These are phyloP conservation scores for Odontomachus brunneus DNA, from an alignment of 1,140 invertebrate genomes.

Conservation along the genomic window DNA sequence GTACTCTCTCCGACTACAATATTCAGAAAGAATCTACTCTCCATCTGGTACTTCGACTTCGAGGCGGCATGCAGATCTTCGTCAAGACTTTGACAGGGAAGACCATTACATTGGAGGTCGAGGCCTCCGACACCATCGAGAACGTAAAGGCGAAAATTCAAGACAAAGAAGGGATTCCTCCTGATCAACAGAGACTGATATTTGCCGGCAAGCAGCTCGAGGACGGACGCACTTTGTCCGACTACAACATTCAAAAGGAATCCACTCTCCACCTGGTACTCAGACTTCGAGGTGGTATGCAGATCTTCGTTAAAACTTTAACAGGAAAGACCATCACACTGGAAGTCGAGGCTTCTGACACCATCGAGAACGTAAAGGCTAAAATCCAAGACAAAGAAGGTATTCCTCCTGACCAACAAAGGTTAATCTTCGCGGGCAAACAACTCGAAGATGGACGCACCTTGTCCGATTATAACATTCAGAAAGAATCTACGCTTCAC, in stretches of 20 bases:
- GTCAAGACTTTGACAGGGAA: slow-evolving; percentile 91
- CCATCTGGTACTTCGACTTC: slow-evolving; percentile 89
- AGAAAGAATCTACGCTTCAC: slow-evolving; percentile 74
- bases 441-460: too few relatives aligned
- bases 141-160: slow-evolving; percentile 92
- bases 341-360: slow-evolving; percentile 84
- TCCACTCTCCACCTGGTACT: slow-evolving; percentile 91
- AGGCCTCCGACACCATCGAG: slow-evolving; percentile 90
- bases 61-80: slow-evolving; percentile 90
- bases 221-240: slow-evolving; percentile 87
- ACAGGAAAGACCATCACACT: slow-evolving; percentile 53
- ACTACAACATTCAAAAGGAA: slow-evolving; percentile 92
- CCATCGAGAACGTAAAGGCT: slow-evolving; percentile 89
- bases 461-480: too few relatives aligned
- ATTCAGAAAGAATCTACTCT: slow-evolving; percentile 92
- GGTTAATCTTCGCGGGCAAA: too few relatives aligned
- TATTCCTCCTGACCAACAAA: background rate
- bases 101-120: slow-evolving; percentile 91
- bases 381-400: slow-evolving; percentile 89
- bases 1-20: slow-evolving; percentile 88
- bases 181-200: slow-evolving; percentile 89
- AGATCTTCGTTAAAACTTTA: slow-evolving; percentile 42
- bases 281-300: slow-evolving; percentile 87
- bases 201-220: slow-evolving; percentile 90
- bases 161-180: slow-evolving; percentile 89